Percentiles rank a stretch among this genome's conserved stretches.
Evolutionary conservation across 2,888 invertebrate genomes (phyloP).

Genomic region (Invenusta paracnida): DNA sequence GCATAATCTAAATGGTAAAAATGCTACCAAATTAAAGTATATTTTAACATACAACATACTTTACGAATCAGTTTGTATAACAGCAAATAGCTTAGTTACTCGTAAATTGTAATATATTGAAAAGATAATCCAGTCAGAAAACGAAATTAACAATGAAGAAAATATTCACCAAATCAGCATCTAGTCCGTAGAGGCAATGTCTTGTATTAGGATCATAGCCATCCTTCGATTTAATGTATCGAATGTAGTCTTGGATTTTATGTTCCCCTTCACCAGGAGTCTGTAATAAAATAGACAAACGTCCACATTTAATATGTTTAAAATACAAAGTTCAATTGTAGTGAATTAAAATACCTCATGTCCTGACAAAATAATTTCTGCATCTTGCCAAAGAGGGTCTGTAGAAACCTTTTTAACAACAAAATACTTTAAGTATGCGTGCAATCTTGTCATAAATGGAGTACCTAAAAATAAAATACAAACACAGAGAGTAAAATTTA

Average conservation of each 20-base stretch:
- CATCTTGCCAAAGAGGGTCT: slow-evolving; percentile 80
- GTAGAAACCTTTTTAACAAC: slow-evolving; percentile 73
- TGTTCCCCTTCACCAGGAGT: slow-evolving; percentile 94
- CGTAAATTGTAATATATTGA: no score
- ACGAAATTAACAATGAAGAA: no score
- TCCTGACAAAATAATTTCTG: slow-evolving; percentile 80
- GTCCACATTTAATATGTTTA: no score
- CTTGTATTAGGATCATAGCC: slow-evolving; percentile 82
- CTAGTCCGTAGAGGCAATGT: slow-evolving; percentile 91
- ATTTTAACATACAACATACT: no score
- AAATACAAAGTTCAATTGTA: no score
- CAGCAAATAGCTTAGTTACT: no score
- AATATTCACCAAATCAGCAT: slow-evolving; percentile 78
- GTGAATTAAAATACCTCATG: slow-evolving; percentile 73
- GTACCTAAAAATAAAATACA: slow-evolving; percentile 57
- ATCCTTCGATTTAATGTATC: slow-evolving; percentile 73
- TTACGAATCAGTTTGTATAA: no score
- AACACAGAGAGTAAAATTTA: no score
- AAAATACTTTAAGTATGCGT: slow-evolving; percentile 79
- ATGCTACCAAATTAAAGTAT: no score
- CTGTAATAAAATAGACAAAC: slow-evolving; percentile 51
- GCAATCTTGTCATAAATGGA: slow-evolving; percentile 82
- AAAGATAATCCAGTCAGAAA: no score
- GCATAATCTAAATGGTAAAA: slow-evolving; percentile 74
- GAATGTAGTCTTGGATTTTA: slow-evolving; percentile 96